phyloP scores from a whole-genome alignment of 2,888 invertebrate species.

The Hypena proboscidalis region DNA sequence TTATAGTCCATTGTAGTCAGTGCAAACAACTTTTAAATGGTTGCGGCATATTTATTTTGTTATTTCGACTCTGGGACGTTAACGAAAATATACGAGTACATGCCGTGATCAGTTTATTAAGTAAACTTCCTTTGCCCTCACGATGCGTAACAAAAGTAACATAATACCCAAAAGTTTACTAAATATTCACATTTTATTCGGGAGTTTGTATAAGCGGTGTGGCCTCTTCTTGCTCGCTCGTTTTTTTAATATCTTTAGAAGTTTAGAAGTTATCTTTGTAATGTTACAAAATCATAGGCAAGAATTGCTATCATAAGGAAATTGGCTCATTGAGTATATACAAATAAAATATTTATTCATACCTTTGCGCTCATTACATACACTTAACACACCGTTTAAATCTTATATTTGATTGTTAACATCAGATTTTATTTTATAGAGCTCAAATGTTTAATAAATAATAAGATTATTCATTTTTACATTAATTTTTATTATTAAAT shows the following conservation, averaged over 20 bases:
- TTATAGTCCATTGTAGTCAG: constrained; percentile 27
- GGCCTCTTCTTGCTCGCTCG: constrained; percentile 10
- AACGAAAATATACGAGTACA: constrained; percentile 50
- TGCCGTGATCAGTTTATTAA: constrained; percentile 62
- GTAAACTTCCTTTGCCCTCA: constrained; percentile 50
- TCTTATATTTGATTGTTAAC: too few species aligned
- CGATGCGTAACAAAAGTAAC: constrained; percentile 51
- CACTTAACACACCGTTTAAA: too few species aligned
- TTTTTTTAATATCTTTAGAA: too few species aligned
- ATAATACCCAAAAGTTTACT: constrained; percentile 50
- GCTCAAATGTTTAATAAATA: too few species aligned
- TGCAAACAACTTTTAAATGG: constrained; percentile 35
- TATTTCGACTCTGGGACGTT: constrained; percentile 40
- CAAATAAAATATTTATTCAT: too few species aligned
- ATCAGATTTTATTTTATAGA: too few species aligned
- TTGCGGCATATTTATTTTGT: constrained; percentile 45
- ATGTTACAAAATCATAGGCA: constrained; percentile 18
- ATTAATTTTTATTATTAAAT: too few species aligned
- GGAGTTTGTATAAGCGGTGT: constrained; percentile 26
- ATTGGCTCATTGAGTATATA: not conserved
- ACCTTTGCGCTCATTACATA: too few species aligned
- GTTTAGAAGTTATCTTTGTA: too few species aligned
- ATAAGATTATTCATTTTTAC: too few species aligned
- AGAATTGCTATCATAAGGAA: constrained; percentile 7
- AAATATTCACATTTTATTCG: constrained; percentile 44